Percentiles rank a stretch among this genome's conserved stretches.
These are phyloP conservation scores for Lissonota sp. DNA, from an alignment of 2,888 invertebrate genomes.

Conservation along the genomic window DNA sequence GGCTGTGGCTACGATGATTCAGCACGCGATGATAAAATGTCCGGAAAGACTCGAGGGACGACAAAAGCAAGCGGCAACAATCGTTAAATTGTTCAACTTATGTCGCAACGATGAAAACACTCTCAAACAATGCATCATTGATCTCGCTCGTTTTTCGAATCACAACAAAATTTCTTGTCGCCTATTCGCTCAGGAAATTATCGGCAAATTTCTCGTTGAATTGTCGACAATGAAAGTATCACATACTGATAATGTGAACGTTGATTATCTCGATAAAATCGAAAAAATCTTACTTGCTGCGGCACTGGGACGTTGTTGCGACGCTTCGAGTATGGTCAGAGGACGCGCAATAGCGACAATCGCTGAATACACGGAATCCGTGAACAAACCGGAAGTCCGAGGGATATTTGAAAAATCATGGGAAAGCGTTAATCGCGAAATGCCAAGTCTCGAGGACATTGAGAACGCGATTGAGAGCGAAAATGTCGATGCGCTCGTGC, in stretches of 20 bases:
- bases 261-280: constrained; percentile 26
- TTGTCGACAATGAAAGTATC: constrained; percentile 6
- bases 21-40: constrained; percentile 77
- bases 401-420: constrained; percentile 67
- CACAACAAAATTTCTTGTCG: constrained; percentile 83
- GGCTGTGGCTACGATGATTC: constrained; percentile 75
- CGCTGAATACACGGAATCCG: constrained; percentile 84
- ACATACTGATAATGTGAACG: neutral
- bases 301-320: constrained; percentile 85
- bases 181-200: constrained; percentile 85
- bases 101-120: constrained; percentile 66
- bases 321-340: constrained; percentile 86
- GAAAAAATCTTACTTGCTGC: constrained; percentile 83
- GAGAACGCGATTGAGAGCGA: constrained; percentile 65
- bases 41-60: constrained; percentile 79
- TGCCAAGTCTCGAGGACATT: constrained; percentile 72
- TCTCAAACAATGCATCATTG: constrained; percentile 66
- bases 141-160: constrained; percentile 76
- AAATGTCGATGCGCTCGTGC: constrained; percentile 73
- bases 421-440: constrained; percentile 21
- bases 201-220: constrained; percentile 82
- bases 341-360: constrained; percentile 87
- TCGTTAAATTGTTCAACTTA: constrained; percentile 76
- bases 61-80: constrained; percentile 76
- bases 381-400: constrained; percentile 55